phyloP scores from a whole-genome alignment of 2,797 vertebrate genomes.

The Brachyalestes nurse region DNA sequence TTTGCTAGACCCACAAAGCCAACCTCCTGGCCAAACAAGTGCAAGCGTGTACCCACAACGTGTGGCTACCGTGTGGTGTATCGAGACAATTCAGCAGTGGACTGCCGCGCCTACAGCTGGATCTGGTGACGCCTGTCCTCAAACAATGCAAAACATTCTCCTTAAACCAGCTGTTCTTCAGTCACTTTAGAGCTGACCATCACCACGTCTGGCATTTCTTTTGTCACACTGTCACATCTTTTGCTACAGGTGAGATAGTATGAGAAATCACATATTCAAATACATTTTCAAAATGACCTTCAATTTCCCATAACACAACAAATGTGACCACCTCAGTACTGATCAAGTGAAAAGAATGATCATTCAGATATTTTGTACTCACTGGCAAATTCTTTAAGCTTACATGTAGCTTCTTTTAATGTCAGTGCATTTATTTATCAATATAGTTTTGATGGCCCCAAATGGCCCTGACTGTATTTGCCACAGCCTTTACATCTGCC shows the following conservation, averaged over 20 bases:
- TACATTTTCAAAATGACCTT: too few species aligned
- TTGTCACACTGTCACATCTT: neutral
- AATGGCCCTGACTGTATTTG: too few species aligned
- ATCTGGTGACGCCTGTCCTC: slow-evolving; percentile 40
- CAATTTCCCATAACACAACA: too few species aligned
- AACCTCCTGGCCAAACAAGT: slow-evolving; percentile 55
- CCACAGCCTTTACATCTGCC: neutral
- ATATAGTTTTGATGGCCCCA: too few species aligned
- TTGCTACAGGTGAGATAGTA: neutral
- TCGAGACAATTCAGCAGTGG: slow-evolving; percentile 31
- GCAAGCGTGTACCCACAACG: slow-evolving; percentile 27
- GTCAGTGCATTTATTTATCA: too few species aligned
- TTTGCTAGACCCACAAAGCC: slow-evolving; percentile 56
- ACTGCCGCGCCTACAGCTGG: slow-evolving; percentile 57
- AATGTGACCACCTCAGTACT: too few species aligned
- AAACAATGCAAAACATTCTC: neutral
- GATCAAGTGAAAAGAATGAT: too few species aligned
- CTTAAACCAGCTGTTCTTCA: neutral
- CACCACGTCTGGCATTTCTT: neutral
- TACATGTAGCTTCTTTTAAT: too few species aligned
- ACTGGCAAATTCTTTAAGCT: too few species aligned
- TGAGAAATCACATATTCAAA: neutral
- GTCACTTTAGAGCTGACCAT: neutral
- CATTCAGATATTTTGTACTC: too few species aligned
- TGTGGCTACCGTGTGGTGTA: slow-evolving; percentile 56